Evolutionary conservation across 2,797 vertebrate genomes (phyloP), one percentile per base, ranked within the genome.

Genomic region (Pangasius krempfi): DNA sequence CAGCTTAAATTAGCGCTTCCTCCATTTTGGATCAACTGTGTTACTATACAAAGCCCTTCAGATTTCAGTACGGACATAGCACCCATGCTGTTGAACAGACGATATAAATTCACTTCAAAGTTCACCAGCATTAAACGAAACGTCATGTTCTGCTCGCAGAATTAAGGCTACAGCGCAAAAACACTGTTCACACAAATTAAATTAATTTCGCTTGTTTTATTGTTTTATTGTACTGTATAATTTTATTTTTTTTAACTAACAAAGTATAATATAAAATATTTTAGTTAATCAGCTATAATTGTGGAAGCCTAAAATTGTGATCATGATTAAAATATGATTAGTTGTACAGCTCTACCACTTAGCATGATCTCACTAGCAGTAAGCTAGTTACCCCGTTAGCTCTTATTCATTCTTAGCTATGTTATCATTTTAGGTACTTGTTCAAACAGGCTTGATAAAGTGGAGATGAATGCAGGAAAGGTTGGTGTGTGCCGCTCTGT

Each of bases 361-460:
- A 58, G 30, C 10, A 60, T 16, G 33, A 81, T 81, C 33, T 60
- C 10, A 25, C 79, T 60, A 81, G 33, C 56, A 27, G 12, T 4
- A 40, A 25, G 20, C 54, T 40, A 40, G 60, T 81, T 60, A 37
- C 54, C 18, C 3, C 1, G 20, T 13, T 58, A 81, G 30, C 20
- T 2, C 58, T 44, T 44, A 30, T 33, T 50, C 12, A 16, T 60
- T 47, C 16, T 13, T 82, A 56, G 52, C 33, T 12, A 60, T 56
- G 64, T 54, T 87, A 44, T 82, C 64, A 60, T 82, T 44, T 81
- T 33, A 8, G 37, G 44, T 58, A 8, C 87, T n/a, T 84, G 87
- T 88, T 30, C 44, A 62, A 66, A 33, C 87, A 64, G 14, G 87
- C 40, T 30, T 12, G 58, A 37, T 73, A 62, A 60, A 88, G 27